Percentiles rank a stretch among this genome's conserved stretches.
phyloP scores from a whole-genome alignment of 2,113 vertebrate genomes.

The Pachycephala philippinensis region DNA sequence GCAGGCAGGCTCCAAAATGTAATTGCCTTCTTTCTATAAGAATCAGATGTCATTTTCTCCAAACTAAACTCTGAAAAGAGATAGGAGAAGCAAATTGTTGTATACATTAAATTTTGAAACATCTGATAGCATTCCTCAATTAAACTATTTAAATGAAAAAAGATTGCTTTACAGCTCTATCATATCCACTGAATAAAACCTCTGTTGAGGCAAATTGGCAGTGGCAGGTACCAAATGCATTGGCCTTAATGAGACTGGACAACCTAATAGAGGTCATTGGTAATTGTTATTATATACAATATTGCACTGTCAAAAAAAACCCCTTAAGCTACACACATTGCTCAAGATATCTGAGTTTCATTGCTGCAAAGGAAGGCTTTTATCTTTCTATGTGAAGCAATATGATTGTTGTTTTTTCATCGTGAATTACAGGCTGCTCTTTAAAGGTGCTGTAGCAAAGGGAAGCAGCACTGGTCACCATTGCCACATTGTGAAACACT shows the following conservation, averaged over 20 bases:
- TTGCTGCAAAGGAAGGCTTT: conserved; percentile 32
- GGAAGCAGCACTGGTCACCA: not conserved
- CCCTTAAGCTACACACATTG: conserved; percentile 66
- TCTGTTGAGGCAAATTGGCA: conserved; percentile 90
- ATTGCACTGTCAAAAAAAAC: conserved; percentile 77
- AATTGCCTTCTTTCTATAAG: conserved; percentile 85
- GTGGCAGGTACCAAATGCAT: conserved; percentile 86
- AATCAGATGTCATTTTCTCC: conserved; percentile 85
- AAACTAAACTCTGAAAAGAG: conserved; percentile 79
- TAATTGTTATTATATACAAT: conserved; percentile 92
- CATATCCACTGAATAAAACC: conserved; percentile 91
- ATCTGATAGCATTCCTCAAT: conserved; percentile 95
- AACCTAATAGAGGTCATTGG: conserved; percentile 88
- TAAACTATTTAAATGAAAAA: conserved; percentile 94
- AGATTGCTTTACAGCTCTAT: conserved; percentile 95
- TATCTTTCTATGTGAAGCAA: conserved; percentile 29
- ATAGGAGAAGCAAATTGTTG: conserved; percentile 80
- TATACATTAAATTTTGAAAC: conserved; percentile 93
- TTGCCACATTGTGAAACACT: not conserved
- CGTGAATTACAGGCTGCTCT: not conserved
- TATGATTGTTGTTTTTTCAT: conserved; percentile 12
- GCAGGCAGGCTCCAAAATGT: conserved; percentile 78
- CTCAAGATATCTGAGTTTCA: conserved; percentile 54
- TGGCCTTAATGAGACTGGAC: conserved; percentile 82
- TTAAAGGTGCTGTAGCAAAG: not conserved